A percentile compares a stretch with the other conserved stretches of the same genome.
Evolutionary conservation across 2,113 vertebrate genomes (phyloP).

Genomic region (Psophia crepitans): DNA sequence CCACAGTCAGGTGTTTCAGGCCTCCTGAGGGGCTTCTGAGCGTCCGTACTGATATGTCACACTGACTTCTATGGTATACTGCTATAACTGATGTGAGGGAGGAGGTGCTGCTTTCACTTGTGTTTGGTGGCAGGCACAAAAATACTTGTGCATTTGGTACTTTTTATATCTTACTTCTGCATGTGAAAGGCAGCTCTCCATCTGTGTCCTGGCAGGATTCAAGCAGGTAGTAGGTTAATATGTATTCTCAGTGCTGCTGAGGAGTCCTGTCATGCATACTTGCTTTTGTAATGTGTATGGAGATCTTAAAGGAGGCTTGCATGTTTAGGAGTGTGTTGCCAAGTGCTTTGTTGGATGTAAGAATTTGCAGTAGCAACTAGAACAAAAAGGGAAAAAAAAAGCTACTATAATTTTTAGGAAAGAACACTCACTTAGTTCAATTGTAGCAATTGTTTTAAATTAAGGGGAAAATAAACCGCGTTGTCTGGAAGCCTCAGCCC

Average conservation of each 20-base stretch:
- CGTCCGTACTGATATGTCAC: background rate
- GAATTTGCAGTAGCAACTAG: background rate
- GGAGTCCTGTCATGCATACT: background rate
- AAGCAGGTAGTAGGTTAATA: slow-evolving; percentile 42
- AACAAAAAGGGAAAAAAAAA: background rate
- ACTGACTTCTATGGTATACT: background rate
- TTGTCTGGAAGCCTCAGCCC: background rate
- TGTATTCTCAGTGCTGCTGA: background rate
- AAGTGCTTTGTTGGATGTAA: background rate
- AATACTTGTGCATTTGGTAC: slow-evolving; percentile 25
- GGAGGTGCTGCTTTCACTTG: background rate
- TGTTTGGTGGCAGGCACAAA: slow-evolving; percentile 19
- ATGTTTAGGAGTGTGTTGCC: background rate
- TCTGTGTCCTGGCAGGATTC: slow-evolving; percentile 28
- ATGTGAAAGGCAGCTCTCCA: slow-evolving; percentile 29
- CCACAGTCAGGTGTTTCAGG: background rate
- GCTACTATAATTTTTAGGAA: background rate
- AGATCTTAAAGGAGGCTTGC: background rate
- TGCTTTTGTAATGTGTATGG: background rate
- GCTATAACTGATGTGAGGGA: background rate
- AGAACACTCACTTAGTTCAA: background rate
- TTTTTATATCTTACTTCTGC: slow-evolving; percentile 27
- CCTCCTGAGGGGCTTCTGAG: background rate
- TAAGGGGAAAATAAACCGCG: background rate
- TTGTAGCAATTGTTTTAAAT: background rate